Conservation (phyloP, 2,113 vertebrate genomes). For the Paracanthobrama guichenoti region DNA sequence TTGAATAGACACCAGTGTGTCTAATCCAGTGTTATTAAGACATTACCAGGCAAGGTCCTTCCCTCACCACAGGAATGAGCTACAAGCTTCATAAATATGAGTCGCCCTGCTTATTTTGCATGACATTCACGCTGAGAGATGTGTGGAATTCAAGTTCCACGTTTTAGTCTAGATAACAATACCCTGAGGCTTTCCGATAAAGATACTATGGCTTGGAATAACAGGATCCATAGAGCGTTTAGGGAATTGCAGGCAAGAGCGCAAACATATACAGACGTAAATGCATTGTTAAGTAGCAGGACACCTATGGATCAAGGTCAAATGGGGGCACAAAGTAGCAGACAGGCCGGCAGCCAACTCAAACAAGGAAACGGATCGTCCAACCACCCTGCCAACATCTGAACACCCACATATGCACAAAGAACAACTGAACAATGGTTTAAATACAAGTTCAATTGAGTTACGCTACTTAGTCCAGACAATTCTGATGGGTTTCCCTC, state of each 20-base stretch:
- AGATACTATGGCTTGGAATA: neutral
- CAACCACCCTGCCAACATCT: slow-evolving; percentile 36
- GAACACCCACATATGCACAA: slow-evolving; percentile 6
- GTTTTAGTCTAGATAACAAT: slow-evolving; percentile 5
- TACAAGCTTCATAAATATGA: neutral
- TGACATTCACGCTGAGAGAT: slow-evolving; percentile 24
- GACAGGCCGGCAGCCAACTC: slow-evolving; percentile 41
- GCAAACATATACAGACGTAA: neutral
- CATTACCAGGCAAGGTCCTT: slow-evolving; percentile 15
- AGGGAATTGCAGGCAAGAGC: neutral
- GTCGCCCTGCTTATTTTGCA: neutral
- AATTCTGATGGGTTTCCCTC: neutral
- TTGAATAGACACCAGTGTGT: slow-evolving; percentile 16
- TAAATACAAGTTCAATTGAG: neutral
- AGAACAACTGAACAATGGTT: slow-evolving; percentile 41
- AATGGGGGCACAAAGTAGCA: slow-evolving; percentile 31
- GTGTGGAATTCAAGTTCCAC: slow-evolving; percentile 6
- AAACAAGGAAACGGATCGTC: slow-evolving; percentile 45
- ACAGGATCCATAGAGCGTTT: neutral
- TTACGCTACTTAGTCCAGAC: neutral
- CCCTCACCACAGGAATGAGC: slow-evolving; percentile 35
- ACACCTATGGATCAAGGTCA: slow-evolving; percentile 43
- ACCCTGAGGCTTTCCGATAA: slow-evolving; percentile 7
- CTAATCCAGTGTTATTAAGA: neutral
- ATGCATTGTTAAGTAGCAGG: slow-evolving; percentile 39